A percentile compares a stretch with the other conserved stretches of the same genome.
These are phyloP conservation scores for Cephalotes varians DNA, from an alignment of 2,888 invertebrate genomes.

Conservation along the genomic window DNA sequence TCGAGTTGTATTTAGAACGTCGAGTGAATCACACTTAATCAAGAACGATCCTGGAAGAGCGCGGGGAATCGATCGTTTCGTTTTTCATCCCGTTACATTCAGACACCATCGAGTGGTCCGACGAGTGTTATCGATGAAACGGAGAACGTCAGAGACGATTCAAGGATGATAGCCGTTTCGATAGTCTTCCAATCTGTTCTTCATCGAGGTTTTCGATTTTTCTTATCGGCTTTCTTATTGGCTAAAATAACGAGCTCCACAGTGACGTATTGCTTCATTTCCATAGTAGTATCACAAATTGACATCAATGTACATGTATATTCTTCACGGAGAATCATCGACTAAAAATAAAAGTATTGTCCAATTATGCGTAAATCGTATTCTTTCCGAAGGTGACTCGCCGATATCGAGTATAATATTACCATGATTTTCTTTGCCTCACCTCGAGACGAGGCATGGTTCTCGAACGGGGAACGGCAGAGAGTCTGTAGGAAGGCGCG, in stretches of 20 bases:
- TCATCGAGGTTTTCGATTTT: conserved; percentile 13
- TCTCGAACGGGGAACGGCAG: conserved; percentile 20
- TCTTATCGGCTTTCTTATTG: conserved; percentile 33
- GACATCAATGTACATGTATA: neutral
- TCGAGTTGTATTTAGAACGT: conserved; percentile 44
- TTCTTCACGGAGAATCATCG: neutral
- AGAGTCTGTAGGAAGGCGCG: conserved; percentile 67
- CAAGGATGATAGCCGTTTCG: conserved; percentile 36
- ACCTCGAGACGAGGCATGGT: conserved; percentile 38
- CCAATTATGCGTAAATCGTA: neutral
- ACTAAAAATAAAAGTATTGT: neutral
- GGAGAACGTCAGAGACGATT: conserved; percentile 31
- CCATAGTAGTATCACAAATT: neutral
- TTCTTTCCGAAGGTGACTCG: conserved; percentile 19
- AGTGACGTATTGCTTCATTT: neutral
- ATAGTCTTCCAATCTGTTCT: conserved; percentile 28
- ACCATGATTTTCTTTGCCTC: conserved; percentile 25
- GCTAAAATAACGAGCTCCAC: conserved; percentile 6
- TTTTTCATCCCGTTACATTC: conserved; percentile 59
- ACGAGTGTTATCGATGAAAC: conserved; percentile 35
- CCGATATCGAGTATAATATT: conserved; percentile 39
- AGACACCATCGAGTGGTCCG: conserved; percentile 27
- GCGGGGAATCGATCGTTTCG: conserved; percentile 57
- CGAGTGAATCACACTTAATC: conserved; percentile 56
- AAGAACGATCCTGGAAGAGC: conserved; percentile 54